Evolutionary conservation across 1,140 invertebrate species (phyloP).

Genomic region (Eurytemora carolleeae): DNA sequence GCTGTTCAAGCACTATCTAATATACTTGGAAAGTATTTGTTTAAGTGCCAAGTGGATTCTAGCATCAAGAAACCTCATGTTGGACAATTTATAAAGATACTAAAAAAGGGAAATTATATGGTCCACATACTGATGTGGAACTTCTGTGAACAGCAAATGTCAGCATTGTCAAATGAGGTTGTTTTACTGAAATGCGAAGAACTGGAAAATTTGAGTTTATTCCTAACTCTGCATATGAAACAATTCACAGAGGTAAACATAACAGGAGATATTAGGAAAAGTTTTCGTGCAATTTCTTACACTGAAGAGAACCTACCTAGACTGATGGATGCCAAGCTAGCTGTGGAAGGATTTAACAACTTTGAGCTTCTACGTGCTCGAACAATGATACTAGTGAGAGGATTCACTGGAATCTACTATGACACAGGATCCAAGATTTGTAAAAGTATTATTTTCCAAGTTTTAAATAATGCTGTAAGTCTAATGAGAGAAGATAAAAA

Average conservation of each 20-base stretch:
- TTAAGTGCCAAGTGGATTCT: neutral
- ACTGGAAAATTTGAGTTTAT: no score
- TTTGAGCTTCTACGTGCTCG: neutral
- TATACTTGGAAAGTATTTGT: neutral
- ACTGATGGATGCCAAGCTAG: neutral
- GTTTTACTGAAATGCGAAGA: no score
- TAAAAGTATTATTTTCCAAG: neutral
- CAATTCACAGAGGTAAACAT: no score
- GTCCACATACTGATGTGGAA: no score
- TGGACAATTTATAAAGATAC: neutral
- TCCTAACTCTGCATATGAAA: no score
- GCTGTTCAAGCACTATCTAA: neutral
- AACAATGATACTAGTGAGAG: neutral
- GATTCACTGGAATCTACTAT: neutral
- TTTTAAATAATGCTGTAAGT: neutral
- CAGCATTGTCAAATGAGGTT: no score
- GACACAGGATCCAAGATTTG: neutral
- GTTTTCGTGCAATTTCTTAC: neutral
- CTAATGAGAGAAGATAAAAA: neutral
- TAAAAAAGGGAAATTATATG: no score
- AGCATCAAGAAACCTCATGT: neutral
- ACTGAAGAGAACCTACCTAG: neutral
- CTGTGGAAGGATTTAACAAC: neutral
- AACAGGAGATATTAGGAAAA: neutral
- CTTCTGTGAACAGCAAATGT: no score